Evolutionary conservation across 1,140 invertebrate species (phyloP).

Genomic region (Leptinotarsa texana): DNA sequence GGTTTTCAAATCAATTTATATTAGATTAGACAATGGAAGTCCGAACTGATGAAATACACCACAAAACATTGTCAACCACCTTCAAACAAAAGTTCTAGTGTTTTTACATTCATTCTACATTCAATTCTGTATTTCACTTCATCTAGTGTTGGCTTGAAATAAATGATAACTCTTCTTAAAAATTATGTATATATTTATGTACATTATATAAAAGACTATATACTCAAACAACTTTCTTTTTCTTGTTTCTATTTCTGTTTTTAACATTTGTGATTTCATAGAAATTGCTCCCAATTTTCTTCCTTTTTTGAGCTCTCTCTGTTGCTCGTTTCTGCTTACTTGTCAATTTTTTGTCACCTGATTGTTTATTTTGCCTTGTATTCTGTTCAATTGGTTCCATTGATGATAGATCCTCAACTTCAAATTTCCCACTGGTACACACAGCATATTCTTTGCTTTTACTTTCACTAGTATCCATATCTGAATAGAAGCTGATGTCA

Average conservation of each 20-base stretch:
- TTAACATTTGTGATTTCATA: conserved; percentile 94
- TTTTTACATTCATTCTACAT: too few relatives aligned
- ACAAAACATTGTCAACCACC: too few relatives aligned
- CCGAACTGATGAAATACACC: too few relatives aligned
- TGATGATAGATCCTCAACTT: conserved; percentile 36
- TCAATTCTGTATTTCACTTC: too few relatives aligned
- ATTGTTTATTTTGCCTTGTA: conserved; percentile 7
- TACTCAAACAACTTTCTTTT: conserved; percentile 46
- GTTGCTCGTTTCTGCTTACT: conserved; percentile 77
- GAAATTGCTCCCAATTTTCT: conserved; percentile 91
- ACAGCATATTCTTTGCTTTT: conserved; percentile 54
- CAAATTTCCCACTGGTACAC: conserved; percentile 41
- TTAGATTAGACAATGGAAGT: too few relatives aligned
- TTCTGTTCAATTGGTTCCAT: conserved; percentile 20
- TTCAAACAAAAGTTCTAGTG: too few relatives aligned
- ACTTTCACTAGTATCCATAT: conserved; percentile 61
- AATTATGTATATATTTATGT: not conserved
- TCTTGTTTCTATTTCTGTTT: conserved; percentile 76
- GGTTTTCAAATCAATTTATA: too few relatives aligned
- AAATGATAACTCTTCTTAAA: too few relatives aligned
- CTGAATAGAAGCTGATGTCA: conserved; percentile 65
- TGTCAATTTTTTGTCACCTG: conserved; percentile 62
- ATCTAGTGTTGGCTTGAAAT: too few relatives aligned
- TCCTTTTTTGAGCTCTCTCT: conserved; percentile 75
- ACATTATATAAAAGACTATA: not conserved